Evolutionary conservation across 2,113 vertebrate genomes (phyloP), one percentile per base, ranked within the genome.

Genomic region (Varanus salvator): DNA sequence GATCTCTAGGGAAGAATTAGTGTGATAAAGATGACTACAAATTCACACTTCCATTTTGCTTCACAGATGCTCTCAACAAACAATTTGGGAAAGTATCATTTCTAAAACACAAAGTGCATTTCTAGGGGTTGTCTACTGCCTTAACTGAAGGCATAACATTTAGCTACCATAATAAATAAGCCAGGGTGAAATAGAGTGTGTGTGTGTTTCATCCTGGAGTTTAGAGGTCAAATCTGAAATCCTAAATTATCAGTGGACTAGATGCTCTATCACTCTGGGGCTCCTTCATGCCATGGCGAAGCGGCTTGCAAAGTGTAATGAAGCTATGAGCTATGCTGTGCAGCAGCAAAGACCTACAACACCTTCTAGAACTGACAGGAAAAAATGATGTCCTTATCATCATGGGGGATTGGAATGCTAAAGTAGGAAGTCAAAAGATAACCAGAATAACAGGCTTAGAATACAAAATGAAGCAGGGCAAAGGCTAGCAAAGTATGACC

Each of bases 1-100:
- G 68, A 89, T 95, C 93, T 90, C 96, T 74, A 25, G 88, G 85
- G 93, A 94, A 91, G 94, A 90, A 92, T 93, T 95, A 93, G 85
- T 17, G 84, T 68, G 91, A 93, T 94, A 95, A 95, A 93, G 90
- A 94, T 84, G 90, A 95, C 91, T 94, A 92, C 75, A 91, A 90
- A 74, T 88, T 69, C 81, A 90, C 92, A 87, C 85, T 89, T 94
- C 91, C 94, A 94, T 93, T 96, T 91, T 94, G 93, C 92, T 84
- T 85, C 93, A 83, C 87, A 92, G 91, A 94, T 93, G 91, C 25
- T 95, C 92, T 93, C 93, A 34, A 60, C 12, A 78, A 72, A 86
- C 69, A 86, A 44, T 75, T 88, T 76, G 90, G 78, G 91, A 87
- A 94, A 91, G 91, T 90, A 82, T 80, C 94, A 66, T 95, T 95